phyloP scores from a whole-genome alignment of 2,888 invertebrate genomes.

The Leptinotarsa peninsularis region DNA sequence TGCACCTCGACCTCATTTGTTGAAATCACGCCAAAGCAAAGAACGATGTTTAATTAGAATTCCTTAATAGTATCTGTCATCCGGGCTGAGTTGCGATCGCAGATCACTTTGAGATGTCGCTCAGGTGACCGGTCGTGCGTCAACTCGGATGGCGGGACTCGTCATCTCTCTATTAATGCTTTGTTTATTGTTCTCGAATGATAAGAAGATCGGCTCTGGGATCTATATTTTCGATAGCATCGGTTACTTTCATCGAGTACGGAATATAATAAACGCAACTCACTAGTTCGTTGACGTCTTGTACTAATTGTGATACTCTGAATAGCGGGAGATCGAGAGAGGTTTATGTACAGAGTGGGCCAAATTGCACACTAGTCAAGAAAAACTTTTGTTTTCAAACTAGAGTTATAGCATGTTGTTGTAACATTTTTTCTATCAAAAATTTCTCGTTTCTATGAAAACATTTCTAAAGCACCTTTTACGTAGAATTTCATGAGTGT shows the following conservation, averaged over 20 bases:
- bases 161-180: constrained; percentile 59
- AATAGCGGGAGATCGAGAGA: background rate
- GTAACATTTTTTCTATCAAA: no score
- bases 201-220: constrained; percentile 23
- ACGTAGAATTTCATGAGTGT: no score
- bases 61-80: constrained; percentile 56
- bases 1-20: constrained; percentile 38
- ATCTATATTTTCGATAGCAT: constrained; percentile 29
- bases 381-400: no score
- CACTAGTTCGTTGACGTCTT: constrained; percentile 9
- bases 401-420: no score
- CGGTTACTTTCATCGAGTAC: constrained; percentile 29
- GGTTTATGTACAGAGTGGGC: no score
- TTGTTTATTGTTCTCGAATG: constrained; percentile 61
- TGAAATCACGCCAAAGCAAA: constrained; percentile 45
- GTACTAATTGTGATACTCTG: constrained; percentile 14
- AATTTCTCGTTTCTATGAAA: no score
- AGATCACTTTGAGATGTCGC: constrained; percentile 53
- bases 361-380: no score
- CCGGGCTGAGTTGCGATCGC: constrained; percentile 33
- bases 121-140: constrained; percentile 63
- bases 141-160: constrained; percentile 46
- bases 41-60: constrained; percentile 57
- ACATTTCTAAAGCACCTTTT: no score
- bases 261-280: background rate